Percentiles rank a stretch among this genome's conserved stretches.
phyloP scores from a whole-genome alignment of 1,140 invertebrate genomes.

The Leptinotarsa lineolata region DNA sequence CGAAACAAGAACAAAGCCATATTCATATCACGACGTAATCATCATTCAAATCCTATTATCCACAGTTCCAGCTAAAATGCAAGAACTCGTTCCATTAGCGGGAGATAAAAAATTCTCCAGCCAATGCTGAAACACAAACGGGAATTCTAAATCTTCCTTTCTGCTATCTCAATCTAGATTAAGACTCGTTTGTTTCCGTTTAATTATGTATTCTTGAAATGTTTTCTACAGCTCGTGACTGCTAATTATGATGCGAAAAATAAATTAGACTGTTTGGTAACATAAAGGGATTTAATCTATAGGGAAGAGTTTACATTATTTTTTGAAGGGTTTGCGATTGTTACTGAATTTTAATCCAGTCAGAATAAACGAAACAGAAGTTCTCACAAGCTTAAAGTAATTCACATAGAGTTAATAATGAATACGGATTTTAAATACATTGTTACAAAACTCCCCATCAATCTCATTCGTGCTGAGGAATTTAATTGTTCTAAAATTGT shows the following conservation, averaged over 20 bases:
- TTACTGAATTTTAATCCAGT: too few species aligned
- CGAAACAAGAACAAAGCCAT: too few species aligned
- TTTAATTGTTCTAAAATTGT: too few species aligned
- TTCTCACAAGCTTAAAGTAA: too few species aligned
- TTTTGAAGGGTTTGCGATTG: too few species aligned
- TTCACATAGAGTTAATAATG: too few species aligned
- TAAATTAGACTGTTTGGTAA: neutral
- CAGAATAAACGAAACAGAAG: too few species aligned
- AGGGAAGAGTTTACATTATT: too few species aligned
- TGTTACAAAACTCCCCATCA: too few species aligned
- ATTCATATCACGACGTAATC: neutral
- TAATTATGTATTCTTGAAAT: neutral
- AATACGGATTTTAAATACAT: too few species aligned
- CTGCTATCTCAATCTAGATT: neutral
- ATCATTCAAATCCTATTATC: constrained; percentile 3
- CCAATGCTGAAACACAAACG: neutral
- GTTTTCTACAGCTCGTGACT: neutral
- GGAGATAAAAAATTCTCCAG: neutral
- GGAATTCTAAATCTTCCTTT: neutral
- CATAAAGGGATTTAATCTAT: too few species aligned
- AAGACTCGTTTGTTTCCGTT: constrained; percentile 1
- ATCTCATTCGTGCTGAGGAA: too few species aligned
- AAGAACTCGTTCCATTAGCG: neutral
- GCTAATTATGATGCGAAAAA: constrained; percentile 3
- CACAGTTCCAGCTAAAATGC: neutral